Evolutionary conservation across 1,140 invertebrate species (phyloP).

Genomic region (Eubasilissa regina): DNA sequence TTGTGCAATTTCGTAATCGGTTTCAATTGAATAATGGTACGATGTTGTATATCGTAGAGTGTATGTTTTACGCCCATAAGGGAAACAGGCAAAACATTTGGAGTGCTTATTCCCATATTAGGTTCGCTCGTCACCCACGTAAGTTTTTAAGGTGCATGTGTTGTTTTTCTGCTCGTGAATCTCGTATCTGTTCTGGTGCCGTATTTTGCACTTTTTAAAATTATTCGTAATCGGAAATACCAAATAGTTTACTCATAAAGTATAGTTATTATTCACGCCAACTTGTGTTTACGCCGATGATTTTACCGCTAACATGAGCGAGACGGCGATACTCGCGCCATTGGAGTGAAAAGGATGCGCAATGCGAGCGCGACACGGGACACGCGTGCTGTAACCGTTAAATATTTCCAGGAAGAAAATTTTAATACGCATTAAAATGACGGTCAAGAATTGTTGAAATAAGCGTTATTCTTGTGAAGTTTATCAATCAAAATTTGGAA

Average conservation of each 20-base stretch:
- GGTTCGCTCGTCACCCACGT: conserved; percentile 37
- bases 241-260: conserved; percentile 22
- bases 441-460: neutral
- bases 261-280: conserved; percentile 45
- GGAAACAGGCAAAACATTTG: too few relatives aligned
- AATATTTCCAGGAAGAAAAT: conserved; percentile 44
- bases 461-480: conserved; percentile 19
- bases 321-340: conserved; percentile 29
- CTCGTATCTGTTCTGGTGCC: neutral
- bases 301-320: conserved; percentile 42
- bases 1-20: too few relatives aligned
- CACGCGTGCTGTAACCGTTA: conserved; percentile 45
- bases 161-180: conserved; percentile 24
- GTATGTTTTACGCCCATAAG: too few relatives aligned
- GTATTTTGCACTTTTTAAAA: neutral
- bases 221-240: conserved; percentile 4
- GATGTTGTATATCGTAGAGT: too few relatives aligned
- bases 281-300: conserved; percentile 42
- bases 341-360: conserved; percentile 37
- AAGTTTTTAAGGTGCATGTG: conserved; percentile 31
- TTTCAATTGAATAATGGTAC: too few relatives aligned
- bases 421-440: conserved; percentile 43
- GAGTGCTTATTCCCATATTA: conserved; percentile 40
- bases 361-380: conserved; percentile 38
- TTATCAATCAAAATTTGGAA: conserved; percentile 6